phyloP scores from a whole-genome alignment of 2,888 invertebrate species.

The Labia minor region DNA sequence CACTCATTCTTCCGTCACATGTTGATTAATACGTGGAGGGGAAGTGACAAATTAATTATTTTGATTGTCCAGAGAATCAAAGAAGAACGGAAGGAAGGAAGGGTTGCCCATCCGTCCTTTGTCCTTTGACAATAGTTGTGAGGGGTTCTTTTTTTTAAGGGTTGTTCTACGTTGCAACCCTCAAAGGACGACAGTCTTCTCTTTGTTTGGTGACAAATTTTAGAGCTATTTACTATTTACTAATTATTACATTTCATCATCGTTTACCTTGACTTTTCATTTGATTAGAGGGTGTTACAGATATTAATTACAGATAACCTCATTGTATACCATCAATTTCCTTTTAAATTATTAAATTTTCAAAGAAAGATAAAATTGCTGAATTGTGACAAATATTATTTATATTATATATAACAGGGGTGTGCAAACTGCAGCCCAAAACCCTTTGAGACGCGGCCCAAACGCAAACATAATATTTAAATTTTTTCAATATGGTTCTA shows the following conservation, averaged over 20 bases:
- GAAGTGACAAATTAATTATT: conserved; percentile 26
- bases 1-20: not conserved
- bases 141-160: not conserved
- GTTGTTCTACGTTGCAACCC: not conserved
- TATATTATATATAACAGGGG: too few relatives aligned
- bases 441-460: too few relatives aligned
- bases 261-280: not conserved
- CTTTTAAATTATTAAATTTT: too few relatives aligned
- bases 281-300: not conserved
- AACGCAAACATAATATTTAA: too few relatives aligned
- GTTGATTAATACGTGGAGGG: not conserved
- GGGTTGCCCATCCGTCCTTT: conserved; percentile 13
- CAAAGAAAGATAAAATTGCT: too few relatives aligned
- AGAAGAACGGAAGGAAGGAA: not conserved
- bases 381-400: too few relatives aligned
- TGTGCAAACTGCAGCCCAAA: too few relatives aligned
- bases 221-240: not conserved
- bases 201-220: not conserved
- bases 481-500: too few relatives aligned
- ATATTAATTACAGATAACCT: too few relatives aligned
- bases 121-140: not conserved
- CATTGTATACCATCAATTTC: too few relatives aligned
- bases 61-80: conserved; percentile 23
- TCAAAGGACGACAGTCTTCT: not conserved
- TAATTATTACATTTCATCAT: conserved; percentile 1